These are phyloP conservation scores for Phaenicophaeus curvirostris DNA, from an alignment of 2,797 vertebrate genomes.

Conservation along the genomic window DNA sequence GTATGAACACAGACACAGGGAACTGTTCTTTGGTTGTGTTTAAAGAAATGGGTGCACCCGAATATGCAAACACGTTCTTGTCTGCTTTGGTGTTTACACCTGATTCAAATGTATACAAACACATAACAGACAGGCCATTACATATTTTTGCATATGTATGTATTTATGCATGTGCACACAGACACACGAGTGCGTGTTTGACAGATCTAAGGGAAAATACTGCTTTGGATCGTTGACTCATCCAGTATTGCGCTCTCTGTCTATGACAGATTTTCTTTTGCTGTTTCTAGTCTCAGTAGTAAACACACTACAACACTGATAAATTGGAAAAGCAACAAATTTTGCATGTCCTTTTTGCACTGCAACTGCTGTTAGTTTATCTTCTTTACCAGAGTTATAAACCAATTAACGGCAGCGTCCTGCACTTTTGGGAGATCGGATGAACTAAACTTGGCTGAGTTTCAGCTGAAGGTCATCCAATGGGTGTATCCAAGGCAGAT, in stretches of 20 bases:
- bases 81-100: conserved; percentile 59
- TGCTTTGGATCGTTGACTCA: not conserved
- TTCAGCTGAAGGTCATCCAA: not conserved
- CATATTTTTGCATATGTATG: conserved; percentile 55
- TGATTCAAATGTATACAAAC: conserved; percentile 43
- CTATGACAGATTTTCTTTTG: conserved; percentile 4
- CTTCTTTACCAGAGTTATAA: not conserved
- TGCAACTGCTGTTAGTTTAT: not conserved
- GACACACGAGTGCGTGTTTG: not conserved
- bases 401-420: not conserved
- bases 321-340: not conserved
- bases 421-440: not conserved
- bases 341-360: not conserved
- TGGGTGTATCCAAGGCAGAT: not conserved
- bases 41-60: not conserved
- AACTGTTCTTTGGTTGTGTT: not conserved
- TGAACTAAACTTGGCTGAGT: not conserved
- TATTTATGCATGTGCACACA: conserved; percentile 44
- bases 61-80: not conserved
- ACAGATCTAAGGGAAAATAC: conserved; percentile 50
- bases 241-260: not conserved
- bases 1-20: not conserved
- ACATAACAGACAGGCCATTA: conserved; percentile 60
- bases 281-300: not conserved
- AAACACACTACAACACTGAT: not conserved